Evolutionary conservation across 2,888 invertebrate genomes (phyloP).

Genomic region (Strigamia maritima): DNA sequence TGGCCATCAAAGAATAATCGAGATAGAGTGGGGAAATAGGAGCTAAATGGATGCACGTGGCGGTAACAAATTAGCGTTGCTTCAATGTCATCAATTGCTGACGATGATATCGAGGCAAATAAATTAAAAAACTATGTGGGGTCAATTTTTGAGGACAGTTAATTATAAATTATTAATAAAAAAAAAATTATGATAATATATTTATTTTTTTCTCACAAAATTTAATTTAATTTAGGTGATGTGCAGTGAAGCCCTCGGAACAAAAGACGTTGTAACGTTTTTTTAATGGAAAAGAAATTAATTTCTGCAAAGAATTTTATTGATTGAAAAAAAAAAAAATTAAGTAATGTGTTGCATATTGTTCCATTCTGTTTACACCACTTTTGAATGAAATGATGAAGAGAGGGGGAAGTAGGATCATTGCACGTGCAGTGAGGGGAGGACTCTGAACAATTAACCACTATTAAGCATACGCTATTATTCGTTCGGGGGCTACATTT

Average conservation of each 20-base stretch:
- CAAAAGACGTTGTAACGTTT: too few relatives aligned
- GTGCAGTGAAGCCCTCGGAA: too few relatives aligned
- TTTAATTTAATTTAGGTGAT: too few relatives aligned
- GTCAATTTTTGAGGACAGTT: not conserved
- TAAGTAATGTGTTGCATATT: not conserved
- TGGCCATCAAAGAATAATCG: not conserved
- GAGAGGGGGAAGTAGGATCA: not conserved
- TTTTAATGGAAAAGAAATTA: too few relatives aligned
- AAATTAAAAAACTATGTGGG: not conserved
- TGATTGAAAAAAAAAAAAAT: too few relatives aligned
- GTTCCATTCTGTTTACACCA: not conserved
- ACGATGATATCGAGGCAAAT: not conserved
- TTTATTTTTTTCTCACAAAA: too few relatives aligned
- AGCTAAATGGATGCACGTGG: conserved; percentile 6
- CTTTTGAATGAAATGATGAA: not conserved
- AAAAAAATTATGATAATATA: too few relatives aligned
- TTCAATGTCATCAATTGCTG: not conserved
- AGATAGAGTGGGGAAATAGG: not conserved
- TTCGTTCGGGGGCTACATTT: not conserved
- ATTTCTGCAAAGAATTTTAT: too few relatives aligned
- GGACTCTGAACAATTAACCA: not conserved
- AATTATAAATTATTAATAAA: not conserved
- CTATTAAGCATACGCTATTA: not conserved
- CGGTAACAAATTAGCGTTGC: not conserved
- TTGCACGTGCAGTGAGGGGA: not conserved